Conservation (phyloP, 2,113 vertebrate genomes). For the Acrocephalus arundinaceus region DNA sequence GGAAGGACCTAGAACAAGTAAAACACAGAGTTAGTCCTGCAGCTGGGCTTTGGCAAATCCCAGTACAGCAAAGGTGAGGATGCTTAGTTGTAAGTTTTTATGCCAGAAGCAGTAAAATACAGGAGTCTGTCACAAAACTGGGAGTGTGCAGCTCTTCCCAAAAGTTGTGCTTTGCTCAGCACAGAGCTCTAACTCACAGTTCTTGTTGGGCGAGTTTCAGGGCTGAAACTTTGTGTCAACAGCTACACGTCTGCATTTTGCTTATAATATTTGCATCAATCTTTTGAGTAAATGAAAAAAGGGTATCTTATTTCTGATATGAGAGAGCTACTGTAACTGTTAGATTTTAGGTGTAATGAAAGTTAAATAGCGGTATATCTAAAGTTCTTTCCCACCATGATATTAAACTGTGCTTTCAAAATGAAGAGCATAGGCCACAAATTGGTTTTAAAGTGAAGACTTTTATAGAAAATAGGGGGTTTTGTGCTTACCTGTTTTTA, state of each 20-base stretch:
- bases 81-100: background rate
- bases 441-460: background rate
- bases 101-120: background rate
- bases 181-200: rapidly evolving
- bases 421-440: background rate
- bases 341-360: background rate
- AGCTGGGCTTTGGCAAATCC: background rate
- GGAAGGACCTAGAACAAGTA: background rate
- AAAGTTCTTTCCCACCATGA: background rate
- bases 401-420: background rate
- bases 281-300: background rate
- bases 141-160: background rate
- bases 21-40: background rate
- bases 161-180: background rate
- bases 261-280: background rate
- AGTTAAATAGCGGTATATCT: background rate
- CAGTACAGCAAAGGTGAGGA: background rate
- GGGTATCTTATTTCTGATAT: background rate
- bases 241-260: background rate
- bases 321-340: background rate
- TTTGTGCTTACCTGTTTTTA: background rate
- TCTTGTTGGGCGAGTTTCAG: background rate
- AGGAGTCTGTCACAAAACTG: background rate
- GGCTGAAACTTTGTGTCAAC: background rate
- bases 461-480: background rate